Base-by-base conservation (phyloP, 2,113 vertebrate species). In the Pheucticus melanocephalus region DNA sequence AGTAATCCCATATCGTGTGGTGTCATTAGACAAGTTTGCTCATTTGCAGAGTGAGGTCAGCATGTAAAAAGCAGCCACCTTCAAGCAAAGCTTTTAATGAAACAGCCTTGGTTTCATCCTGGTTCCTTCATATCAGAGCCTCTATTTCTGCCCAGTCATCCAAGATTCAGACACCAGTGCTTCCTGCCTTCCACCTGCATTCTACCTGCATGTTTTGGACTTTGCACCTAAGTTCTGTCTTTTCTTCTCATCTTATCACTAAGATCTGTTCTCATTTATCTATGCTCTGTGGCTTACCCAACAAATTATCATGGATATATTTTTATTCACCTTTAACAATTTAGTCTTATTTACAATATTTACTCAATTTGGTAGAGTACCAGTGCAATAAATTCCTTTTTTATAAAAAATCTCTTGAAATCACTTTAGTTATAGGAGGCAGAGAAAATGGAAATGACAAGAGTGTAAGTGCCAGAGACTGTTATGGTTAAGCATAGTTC, bases 31-130 rank as follows among this genome's bases (percentile, higher is more conserved):
- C 7, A 35, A 24, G 23, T 65, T 95, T 94, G 40, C 65, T 86
- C 76, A 76, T 85, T 89, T 91, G 53, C 35, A 50, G 12, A 72
- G 7, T 65, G 64, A 85, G 65, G n/a, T 90, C 73, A 94, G 63
- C 57, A 88, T 54, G 66, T 39, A 81, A 92, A 82, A 85, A 66
- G 47, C 70, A 89, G 48, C 63, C 75, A 86, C 82, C 69, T 95
- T 95, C 72, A 91, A 69, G 31, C 30, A 27, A 82, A 93, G 23
- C 2, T 23, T 45, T 71, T 37, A 45, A 35, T 8, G 21, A 37
- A 91, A 92, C 69, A 50, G 2, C 2, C 6, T 44, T 28, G 3
- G 1, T 68, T 84, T 72, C 8, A 3, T 85, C 70, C 51, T 11
- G 12, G 5, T 42, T 84, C 15, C 30, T 69, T 88, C 16, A 1